Percentiles rank a stretch among this genome's conserved stretches.
phyloP scores from a whole-genome alignment of 2,113 vertebrate genomes.

The Oreochromis aureus region DNA sequence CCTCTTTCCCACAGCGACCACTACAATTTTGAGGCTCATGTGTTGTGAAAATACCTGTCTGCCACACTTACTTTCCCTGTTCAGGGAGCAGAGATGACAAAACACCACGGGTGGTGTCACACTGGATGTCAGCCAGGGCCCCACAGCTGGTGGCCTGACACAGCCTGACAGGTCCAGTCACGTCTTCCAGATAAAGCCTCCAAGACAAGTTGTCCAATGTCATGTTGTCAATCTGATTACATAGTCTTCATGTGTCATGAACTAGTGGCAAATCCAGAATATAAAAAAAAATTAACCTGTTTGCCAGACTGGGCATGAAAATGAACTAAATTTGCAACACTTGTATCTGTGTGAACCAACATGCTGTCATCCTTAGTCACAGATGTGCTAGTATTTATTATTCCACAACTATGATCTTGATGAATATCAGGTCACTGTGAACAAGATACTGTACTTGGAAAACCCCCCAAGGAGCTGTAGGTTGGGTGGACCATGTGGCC shows the following conservation, averaged over 20 bases:
- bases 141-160: slow-evolving; percentile 64
- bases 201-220: slow-evolving; percentile 65
- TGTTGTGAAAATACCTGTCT: slow-evolving; percentile 63
- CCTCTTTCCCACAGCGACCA: background rate
- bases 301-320: background rate
- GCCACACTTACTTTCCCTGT: slow-evolving; percentile 35
- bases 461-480: background rate
- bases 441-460: slow-evolving; percentile 25
- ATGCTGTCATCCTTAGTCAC: background rate
- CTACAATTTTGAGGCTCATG: slow-evolving; percentile 38
- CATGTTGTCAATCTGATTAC: slow-evolving; percentile 70
- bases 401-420: background rate
- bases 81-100: slow-evolving; percentile 53
- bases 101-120: slow-evolving; percentile 71
- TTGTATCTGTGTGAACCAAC: background rate
- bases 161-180: slow-evolving; percentile 64
- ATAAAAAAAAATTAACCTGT: slow-evolving; percentile 14
- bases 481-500: slow-evolving; percentile 27
- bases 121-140: slow-evolving; percentile 56
- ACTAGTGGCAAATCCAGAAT: slow-evolving; percentile 17
- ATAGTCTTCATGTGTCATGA: slow-evolving; percentile 35
- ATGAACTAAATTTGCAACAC: background rate
- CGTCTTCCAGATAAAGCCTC: slow-evolving; percentile 56
- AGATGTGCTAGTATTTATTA: background rate
- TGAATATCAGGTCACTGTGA: background rate